These are phyloP conservation scores for Phataginus tricuspis DNA, from an alignment of 2,797 vertebrate species.

Conservation along the genomic window DNA sequence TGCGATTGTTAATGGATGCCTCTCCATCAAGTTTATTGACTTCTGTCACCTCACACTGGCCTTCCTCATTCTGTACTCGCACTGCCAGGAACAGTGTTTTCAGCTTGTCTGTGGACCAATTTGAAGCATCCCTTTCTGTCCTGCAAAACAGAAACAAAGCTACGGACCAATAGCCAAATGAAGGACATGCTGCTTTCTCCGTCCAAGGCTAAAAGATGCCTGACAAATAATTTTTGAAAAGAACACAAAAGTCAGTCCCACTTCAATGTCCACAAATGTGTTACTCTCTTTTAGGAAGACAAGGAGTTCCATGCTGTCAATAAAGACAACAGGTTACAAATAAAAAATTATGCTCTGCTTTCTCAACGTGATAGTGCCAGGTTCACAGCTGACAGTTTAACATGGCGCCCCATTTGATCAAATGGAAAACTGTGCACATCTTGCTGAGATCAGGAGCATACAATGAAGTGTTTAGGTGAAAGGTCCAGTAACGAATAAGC, in stretches of 20 bases:
- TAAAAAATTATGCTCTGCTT: background rate
- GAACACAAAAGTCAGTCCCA: background rate
- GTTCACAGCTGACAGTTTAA: background rate
- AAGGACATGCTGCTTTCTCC: background rate
- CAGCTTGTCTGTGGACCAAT: constrained; percentile 96
- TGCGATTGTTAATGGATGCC: constrained; percentile 98
- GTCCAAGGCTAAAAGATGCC: background rate
- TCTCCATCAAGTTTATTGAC: constrained; percentile 95
- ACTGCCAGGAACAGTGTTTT: constrained; percentile 92
- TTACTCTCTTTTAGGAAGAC: background rate
- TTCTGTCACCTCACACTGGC: constrained; percentile 95
- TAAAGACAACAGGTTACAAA: background rate
- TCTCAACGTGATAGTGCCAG: background rate
- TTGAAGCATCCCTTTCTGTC: constrained; percentile 97
- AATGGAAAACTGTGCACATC: background rate
- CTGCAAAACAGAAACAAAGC: constrained; percentile 82
- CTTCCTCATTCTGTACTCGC: constrained; percentile 91
- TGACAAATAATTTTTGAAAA: background rate
- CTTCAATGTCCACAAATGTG: background rate
- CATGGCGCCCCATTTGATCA: constrained; percentile 17
- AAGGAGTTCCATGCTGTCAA: background rate
- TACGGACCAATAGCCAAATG: background rate
- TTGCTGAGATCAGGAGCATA: background rate
- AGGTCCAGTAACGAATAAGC: background rate
- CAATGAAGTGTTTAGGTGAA: background rate